These are phyloP conservation scores for Piprites chloris DNA, from an alignment of 2,113 vertebrate species.

Conservation along the genomic window DNA sequence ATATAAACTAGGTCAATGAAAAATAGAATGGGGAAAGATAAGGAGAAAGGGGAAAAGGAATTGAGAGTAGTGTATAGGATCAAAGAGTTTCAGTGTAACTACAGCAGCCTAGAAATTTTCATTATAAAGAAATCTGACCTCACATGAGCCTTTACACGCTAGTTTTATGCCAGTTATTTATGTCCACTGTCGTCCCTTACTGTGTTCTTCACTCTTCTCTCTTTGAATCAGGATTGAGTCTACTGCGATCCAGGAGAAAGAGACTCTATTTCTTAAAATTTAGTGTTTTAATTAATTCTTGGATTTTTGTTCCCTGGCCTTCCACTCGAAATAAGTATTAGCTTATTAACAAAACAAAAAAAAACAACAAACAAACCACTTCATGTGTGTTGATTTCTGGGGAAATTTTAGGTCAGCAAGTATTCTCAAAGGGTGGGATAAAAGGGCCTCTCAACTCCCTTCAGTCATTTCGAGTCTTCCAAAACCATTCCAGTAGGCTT, in stretches of 20 bases:
- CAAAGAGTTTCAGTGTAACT: neutral
- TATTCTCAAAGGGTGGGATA: neutral
- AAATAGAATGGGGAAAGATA: neutral
- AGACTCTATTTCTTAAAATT: neutral
- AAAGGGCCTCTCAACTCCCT: neutral
- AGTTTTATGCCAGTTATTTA: neutral
- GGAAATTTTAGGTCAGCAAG: neutral
- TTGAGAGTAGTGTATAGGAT: neutral
- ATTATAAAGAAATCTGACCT: neutral
- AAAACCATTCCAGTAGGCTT: neutral
- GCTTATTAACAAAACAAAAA: neutral
- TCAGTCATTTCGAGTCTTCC: neutral
- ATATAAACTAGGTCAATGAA: neutral
- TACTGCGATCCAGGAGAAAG: neutral
- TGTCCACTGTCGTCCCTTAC: fast-evolving
- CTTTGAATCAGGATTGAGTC: neutral
- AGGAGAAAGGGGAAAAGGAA: neutral
- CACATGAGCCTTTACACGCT: neutral
- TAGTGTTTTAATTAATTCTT: neutral
- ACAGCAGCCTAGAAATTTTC: neutral
- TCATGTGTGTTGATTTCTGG: neutral
- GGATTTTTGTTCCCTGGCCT: neutral
- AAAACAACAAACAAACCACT: neutral
- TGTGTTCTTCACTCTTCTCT: neutral
- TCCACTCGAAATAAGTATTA: neutral